Base-by-base conservation (phyloP, 2,797 vertebrate species). In the Notamacropus eugenii region DNA sequence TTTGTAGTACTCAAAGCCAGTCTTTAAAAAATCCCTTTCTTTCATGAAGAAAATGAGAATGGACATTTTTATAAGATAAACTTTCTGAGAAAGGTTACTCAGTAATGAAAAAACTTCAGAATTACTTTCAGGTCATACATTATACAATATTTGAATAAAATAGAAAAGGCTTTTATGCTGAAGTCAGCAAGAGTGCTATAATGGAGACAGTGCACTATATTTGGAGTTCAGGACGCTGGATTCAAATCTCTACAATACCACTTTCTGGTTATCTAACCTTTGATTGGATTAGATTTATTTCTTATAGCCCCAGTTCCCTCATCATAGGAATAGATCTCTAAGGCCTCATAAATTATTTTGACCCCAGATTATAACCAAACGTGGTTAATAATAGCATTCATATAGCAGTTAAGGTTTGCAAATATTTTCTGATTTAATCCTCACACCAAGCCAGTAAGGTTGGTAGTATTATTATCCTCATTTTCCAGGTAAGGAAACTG, bases 21-120 rank as follows among this genome's bases (percentile, higher is more conserved):
- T 29, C 24, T 56, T 87, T 52, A 52, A 40, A 74, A 12, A 91
- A 8, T 96, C n/a, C 40, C 11, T 93, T 91, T 46, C 29, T 74
- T 74, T 74, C 67, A 74, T 74, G n/a, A 96, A 95, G 82, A 97
- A 59, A 93, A 96, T 54, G 54, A 96, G 29, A 90, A 3, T n/a
- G 91, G 59, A 67, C 58, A 40, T 55, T 4, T 54, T 50, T n/a
- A 58, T 58, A 54, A 91, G 93, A 27, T 82, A 34, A 93, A 92
- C 19, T n/a, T 97, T 93, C 31, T 54, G 93, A 93, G 50, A 91
- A 91, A 91, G 93, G 9, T 96, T 95, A 29, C 34, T 59, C 55
- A 93, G 82, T 95, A 50, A 93, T 9, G 90, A 91, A 74, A 96
- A 52, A 29, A 92, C 54, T 91, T 13, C 0, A 93, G 67, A 82